phyloP scores from a whole-genome alignment of 2,888 invertebrate genomes.

The Synergus umbraculus region DNA sequence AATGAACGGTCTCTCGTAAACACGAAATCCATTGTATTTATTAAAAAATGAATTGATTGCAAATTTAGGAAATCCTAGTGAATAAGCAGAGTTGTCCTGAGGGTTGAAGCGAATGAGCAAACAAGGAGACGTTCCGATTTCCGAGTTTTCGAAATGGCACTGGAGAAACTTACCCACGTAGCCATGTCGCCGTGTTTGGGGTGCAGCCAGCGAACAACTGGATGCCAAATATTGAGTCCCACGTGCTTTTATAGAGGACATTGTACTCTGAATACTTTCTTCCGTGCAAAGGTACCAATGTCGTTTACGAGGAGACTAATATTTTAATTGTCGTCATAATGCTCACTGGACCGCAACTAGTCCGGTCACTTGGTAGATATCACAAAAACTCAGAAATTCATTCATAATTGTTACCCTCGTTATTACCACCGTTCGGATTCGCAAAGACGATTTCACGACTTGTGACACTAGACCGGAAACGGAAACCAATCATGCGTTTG shows the following conservation, averaged over 20 bases:
- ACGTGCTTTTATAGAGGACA: slow-evolving; percentile 71
- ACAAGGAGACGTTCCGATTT: slow-evolving; percentile 11
- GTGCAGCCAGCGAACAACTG: slow-evolving; percentile 66
- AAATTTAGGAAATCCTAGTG: background rate
- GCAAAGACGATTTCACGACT: background rate
- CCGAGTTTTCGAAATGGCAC: slow-evolving; percentile 1
- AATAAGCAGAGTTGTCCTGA: background rate
- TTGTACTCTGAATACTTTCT: slow-evolving; percentile 60
- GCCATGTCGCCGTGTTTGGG: slow-evolving; percentile 67
- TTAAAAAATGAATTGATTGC: background rate
- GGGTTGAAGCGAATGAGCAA: background rate
- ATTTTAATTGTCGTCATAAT: slow-evolving; percentile 73
- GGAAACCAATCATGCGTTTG: background rate
- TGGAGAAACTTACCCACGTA: slow-evolving; percentile 66
- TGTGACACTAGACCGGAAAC: background rate
- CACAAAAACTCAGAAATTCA: slow-evolving; percentile 22
- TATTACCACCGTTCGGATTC: background rate
- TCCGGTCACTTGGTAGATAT: slow-evolving; percentile 43
- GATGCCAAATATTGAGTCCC: slow-evolving; percentile 57
- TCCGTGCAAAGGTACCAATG: slow-evolving; percentile 68
- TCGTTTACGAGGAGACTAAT: slow-evolving; percentile 70
- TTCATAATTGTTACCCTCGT: slow-evolving; percentile 41
- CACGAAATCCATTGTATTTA: too few species aligned
- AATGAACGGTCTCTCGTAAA: too few species aligned
- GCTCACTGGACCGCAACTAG: slow-evolving; percentile 63